Base-by-base conservation (phyloP, 1,140 invertebrate genomes). In the Rhopalosiphum maidis region DNA sequence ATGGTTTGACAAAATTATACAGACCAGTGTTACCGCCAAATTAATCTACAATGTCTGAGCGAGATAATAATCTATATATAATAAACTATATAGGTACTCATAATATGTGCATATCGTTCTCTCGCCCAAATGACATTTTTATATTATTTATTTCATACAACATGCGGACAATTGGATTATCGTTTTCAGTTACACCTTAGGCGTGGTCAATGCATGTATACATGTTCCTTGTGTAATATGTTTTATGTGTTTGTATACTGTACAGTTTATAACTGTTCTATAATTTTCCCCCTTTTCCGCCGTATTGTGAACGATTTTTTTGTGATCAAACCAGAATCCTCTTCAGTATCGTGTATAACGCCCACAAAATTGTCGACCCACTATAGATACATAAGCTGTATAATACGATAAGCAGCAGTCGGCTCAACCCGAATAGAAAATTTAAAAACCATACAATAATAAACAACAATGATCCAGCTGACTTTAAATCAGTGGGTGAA, bases 401-500 rank as follows among this genome's bases (percentile, higher is more conserved):
- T 90, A 43, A 25, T 90, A 90, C 1, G 18, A 51, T 90, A 89
- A 55, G 35, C 35, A 60, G 37, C 51, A 37, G 43, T 83, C 8
- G 43, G 90, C n/a, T 82, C 9, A 37, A 21, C 51, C 22, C 9
- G n/a, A 86, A 85, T 41, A 21, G 30, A 83, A 54, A 85, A 85
- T 55, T 93, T 30, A 93, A 48, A 51, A 3, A n/a, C 25, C 21
- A 82, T 83, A 77, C 60, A 48, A 85, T 93, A 86, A 93, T n/a
- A 51, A 91, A 91, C 82, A 68, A 93, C 82, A 82, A 92, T 92
- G 91, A 46, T 43, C 68, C 21, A 91, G 6, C 37, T 82, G 43
- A 41, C 22, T 93, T 93, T 48, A 48, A 92, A 93, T 48, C n/a
- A 37, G 82, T 93, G 48, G 91, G 91, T 93, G 91, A 93, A 93